Evolutionary conservation across 2,797 vertebrate species (phyloP).

Genomic region (Lagorchestes hirsutus): DNA sequence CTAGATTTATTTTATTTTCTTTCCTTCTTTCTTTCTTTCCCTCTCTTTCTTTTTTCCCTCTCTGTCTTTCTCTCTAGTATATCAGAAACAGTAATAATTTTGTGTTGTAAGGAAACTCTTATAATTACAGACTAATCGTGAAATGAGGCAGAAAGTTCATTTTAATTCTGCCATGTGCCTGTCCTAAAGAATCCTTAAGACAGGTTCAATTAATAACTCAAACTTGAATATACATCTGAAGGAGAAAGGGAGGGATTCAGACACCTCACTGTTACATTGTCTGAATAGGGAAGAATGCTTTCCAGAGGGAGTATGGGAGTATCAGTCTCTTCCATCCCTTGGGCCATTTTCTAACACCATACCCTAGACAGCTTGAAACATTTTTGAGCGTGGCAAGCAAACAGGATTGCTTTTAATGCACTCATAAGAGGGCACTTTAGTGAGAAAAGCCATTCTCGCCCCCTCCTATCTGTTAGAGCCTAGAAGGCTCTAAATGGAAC

Average conservation of each 20-base stretch:
- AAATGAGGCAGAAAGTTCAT: background rate
- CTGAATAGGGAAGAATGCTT: background rate
- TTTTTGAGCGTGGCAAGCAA: constrained; percentile 79
- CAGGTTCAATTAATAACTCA: background rate
- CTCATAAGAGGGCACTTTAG: constrained; percentile 81
- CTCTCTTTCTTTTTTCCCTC: no score
- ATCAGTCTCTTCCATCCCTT: constrained; percentile 32
- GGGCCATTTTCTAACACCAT: constrained; percentile 76
- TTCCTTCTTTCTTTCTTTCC: no score
- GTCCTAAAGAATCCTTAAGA: background rate
- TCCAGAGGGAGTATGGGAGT: background rate
- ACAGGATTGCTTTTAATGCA: constrained; percentile 82
- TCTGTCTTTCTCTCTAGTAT: background rate
- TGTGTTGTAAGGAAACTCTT: background rate
- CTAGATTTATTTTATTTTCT: no score
- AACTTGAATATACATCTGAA: background rate
- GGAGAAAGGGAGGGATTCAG: background rate
- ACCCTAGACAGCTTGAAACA: constrained; percentile 79
- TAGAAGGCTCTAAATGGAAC: constrained; percentile 84
- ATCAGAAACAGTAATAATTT: background rate
- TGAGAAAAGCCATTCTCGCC: constrained; percentile 80
- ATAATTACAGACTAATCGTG: background rate
- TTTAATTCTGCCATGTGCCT: background rate
- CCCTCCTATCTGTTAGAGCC: constrained; percentile 75
- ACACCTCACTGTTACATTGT: background rate